These are phyloP conservation scores for Drosophila sulfurigaster DNA, from an alignment of 1,140 invertebrate species.

Conservation along the genomic window DNA sequence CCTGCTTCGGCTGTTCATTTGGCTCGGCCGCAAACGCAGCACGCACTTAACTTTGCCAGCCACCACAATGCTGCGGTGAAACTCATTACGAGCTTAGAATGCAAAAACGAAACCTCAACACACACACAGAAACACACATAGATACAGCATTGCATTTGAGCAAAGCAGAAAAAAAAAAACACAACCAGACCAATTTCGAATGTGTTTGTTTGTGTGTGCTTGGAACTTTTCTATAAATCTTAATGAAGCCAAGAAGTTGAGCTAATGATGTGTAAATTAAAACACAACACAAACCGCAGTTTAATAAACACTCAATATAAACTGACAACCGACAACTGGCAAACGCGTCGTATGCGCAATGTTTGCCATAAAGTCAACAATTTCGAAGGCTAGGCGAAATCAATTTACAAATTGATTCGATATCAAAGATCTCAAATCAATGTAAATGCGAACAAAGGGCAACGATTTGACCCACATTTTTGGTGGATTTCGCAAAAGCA, in stretches of 20 bases:
- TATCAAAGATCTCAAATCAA: constrained; percentile 22
- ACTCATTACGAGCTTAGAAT: constrained; percentile 82
- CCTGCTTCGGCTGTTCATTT: constrained; percentile 65
- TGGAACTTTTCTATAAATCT: constrained; percentile 72
- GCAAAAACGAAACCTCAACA: constrained; percentile 72
- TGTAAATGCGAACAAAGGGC: constrained; percentile 19
- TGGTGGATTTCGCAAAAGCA: constrained; percentile 4
- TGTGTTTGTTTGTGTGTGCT: constrained; percentile 13
- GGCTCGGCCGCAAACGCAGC: constrained; percentile 71
- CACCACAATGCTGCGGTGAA: constrained; percentile 77
- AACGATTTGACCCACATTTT: constrained; percentile 21
- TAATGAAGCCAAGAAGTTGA: constrained; percentile 67
- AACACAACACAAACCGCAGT: constrained; percentile 36
- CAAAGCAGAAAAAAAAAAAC: constrained; percentile 8
- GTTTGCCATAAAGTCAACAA: constrained; percentile 22
- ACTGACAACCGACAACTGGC: neutral
- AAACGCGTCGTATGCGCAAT: constrained; percentile 42
- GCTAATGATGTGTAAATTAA: constrained; percentile 78
- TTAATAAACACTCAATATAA: constrained; percentile 50
- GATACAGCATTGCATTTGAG: constrained; percentile 8
- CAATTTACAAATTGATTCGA: constrained; percentile 20
- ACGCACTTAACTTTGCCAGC: constrained; percentile 79
- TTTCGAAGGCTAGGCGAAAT: neutral
- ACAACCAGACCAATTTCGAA: neutral
- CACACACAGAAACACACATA: constrained; percentile 33